Base-by-base conservation (phyloP, 2,113 vertebrate species). In the Brienomyrus longianalis region DNA sequence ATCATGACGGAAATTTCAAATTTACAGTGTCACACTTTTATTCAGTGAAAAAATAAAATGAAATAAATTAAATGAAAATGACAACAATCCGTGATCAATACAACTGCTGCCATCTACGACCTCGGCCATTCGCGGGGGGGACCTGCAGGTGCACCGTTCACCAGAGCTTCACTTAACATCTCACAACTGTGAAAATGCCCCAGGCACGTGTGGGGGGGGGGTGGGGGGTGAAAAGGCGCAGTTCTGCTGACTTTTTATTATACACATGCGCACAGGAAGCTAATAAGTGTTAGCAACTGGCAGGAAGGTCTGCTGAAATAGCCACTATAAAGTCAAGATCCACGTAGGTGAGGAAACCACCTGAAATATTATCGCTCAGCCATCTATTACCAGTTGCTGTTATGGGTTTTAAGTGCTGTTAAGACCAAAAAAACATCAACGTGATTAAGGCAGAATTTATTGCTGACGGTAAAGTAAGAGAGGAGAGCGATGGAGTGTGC, bases 341-440 rank as follows among this genome's bases (percentile, higher is more conserved):
- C 48, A 51, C 15, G 3, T 27, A 74, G 88, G 88, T 88, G 59
- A 74, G 48, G 88, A 88, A 66, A 51, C 66, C 31, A 47, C 6
- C 27, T 35, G 48, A 88, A 45, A 23, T 88, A 88, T 77, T 35
- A 88, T 80, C 15, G 7, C 27, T 4, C 27, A 88, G 17, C 48
- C 45, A 52, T 48, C 19, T 77, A 88, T 52, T 88, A 48, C 27
- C 88, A 21, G 47, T 88, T 77, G 88, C 70, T 62, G 31, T 88
- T 88, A 88, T 88, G 48, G 88, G 35, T 51, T 31, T 88, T 62
- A 88, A 77, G 88, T 15, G 47, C 62, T 39, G 62, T 70, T 45
- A 74, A 47, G 62, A 47, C 87, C n/a, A 52, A 51, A 47, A 47
- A 31, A 88, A 80, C 88, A 88, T 88, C 66, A 77, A 51, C 66